Percentiles rank a stretch among this genome's conserved stretches.
Conservation (phyloP, 2,797 vertebrate species). For the Columba guinea region DNA sequence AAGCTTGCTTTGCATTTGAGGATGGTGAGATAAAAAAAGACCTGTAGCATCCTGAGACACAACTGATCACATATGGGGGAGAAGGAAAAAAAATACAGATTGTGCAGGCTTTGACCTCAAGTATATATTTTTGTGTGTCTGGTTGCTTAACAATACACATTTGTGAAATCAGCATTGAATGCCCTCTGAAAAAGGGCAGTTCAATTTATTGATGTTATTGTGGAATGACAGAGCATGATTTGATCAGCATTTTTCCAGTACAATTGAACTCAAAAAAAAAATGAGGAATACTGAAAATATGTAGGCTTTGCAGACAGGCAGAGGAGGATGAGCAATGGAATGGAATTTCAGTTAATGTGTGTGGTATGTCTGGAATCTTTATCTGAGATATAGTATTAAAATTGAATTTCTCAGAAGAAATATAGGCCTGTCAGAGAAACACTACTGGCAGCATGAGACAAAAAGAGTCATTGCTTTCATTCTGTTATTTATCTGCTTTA, state of each 20-base stretch:
- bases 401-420: conserved; percentile 41
- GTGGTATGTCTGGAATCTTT: conserved; percentile 21
- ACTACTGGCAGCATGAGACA: not conserved
- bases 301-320: not conserved
- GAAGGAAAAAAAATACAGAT: conserved; percentile 41
- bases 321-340: conserved; percentile 1
- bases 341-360: conserved; percentile 33
- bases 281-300: not conserved
- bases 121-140: conserved; percentile 40
- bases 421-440: conserved; percentile 40
- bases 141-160: conserved; percentile 30
- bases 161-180: conserved; percentile 23
- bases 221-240: not conserved
- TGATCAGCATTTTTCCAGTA: not conserved
- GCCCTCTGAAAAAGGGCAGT: not conserved
- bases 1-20: not conserved
- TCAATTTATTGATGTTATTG: conserved; percentile 10
- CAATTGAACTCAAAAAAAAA: not conserved
- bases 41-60: not conserved
- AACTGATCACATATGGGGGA: conserved; percentile 9
- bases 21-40: conserved; percentile 48
- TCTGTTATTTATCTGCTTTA: conserved; percentile 50
- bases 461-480: conserved; percentile 25
- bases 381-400: conserved; percentile 29
- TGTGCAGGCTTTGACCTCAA: conserved; percentile 28